A percentile compares a stretch with the other conserved stretches of the same genome.
phyloP scores from a whole-genome alignment of 2,113 vertebrate species.

The Myodes glareolus region DNA sequence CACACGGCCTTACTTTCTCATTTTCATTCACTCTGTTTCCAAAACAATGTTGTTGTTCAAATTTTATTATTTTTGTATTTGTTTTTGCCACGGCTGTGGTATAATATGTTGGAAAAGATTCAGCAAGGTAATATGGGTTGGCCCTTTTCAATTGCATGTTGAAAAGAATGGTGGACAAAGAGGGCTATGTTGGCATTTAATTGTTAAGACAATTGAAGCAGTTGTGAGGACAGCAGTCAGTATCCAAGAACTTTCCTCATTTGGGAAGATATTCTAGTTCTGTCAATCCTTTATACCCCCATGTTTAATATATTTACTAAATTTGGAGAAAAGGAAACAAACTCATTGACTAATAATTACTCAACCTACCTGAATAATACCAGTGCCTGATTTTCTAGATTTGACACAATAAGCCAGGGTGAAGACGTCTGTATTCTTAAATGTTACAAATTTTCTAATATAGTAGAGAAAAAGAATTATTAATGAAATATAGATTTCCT shows the following conservation, averaged over 20 bases:
- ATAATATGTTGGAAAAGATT: background rate
- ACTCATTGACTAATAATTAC: conserved; percentile 57
- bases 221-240: conserved; percentile 54
- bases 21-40: conserved; percentile 25
- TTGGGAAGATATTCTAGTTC: conserved; percentile 63
- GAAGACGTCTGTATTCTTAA: background rate
- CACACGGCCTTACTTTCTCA: background rate
- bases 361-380: background rate
- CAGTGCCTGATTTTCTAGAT: background rate
- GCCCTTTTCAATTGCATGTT: conserved; percentile 15
- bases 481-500: background rate
- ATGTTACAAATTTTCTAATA: conserved; percentile 31
- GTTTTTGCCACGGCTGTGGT: background rate
- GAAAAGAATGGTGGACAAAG: conserved; percentile 14
- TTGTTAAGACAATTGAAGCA: conserved; percentile 60
- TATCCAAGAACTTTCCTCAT: conserved; percentile 75
- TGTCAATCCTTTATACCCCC: background rate
- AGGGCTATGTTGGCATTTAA: background rate
- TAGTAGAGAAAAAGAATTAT: background rate
- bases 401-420: background rate
- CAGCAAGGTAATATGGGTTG: background rate
- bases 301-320: background rate
- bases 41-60: background rate
- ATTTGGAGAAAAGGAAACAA: conserved; percentile 47
- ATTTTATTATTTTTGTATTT: background rate